These are phyloP conservation scores for Zapus hudsonius DNA, from an alignment of 2,113 vertebrate genomes.

Conservation along the genomic window DNA sequence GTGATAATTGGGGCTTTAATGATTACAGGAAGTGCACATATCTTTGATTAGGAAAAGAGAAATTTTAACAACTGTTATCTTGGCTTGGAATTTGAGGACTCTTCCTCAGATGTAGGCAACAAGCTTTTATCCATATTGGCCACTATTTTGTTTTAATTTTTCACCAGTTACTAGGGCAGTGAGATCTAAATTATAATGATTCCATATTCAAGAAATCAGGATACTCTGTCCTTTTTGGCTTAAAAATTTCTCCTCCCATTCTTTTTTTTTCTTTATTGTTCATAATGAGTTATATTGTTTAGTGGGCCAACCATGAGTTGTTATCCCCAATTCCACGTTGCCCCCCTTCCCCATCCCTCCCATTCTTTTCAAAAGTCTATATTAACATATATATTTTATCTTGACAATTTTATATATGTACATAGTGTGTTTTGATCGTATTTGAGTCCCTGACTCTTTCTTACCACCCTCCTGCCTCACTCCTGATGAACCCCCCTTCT, in stretches of 20 bases:
- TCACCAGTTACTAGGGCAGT: background rate
- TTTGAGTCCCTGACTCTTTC: too few relatives aligned
- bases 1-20: background rate
- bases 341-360: too few relatives aligned
- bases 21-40: background rate
- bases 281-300: too few relatives aligned
- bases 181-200: background rate
- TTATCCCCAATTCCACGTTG: too few relatives aligned
- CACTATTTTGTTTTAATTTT: background rate
- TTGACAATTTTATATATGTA: too few relatives aligned
- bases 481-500: too few relatives aligned
- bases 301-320: too few relatives aligned
- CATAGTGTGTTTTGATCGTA: too few relatives aligned
- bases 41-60: background rate
- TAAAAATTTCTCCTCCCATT: background rate
- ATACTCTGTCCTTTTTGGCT: background rate
- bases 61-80: background rate
- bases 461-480: too few relatives aligned
- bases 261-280: too few relatives aligned
- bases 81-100: background rate
- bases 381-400: too few relatives aligned
- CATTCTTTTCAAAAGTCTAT: too few relatives aligned
- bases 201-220: background rate
- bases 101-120: background rate
- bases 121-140: background rate